Conservation (phyloP, 2,888 invertebrate genomes). For the Phragmatobia fuliginosa region DNA sequence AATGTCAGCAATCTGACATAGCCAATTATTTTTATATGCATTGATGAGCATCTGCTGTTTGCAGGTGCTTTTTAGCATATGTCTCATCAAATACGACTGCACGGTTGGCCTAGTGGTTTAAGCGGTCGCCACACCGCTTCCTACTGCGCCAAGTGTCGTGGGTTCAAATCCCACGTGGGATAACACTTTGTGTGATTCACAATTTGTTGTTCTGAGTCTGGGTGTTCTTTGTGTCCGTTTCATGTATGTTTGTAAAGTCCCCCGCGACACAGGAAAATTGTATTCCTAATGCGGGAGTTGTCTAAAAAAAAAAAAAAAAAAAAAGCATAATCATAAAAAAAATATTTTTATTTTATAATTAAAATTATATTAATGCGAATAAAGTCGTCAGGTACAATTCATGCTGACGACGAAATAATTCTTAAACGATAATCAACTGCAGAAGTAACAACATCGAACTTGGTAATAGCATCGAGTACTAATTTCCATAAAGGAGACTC, state of each 20-base stretch:
- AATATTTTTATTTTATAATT: constrained; percentile 10
- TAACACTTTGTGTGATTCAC: too few species aligned
- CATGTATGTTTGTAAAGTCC: too few species aligned
- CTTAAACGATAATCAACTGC: constrained; percentile 34
- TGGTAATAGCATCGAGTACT: constrained; percentile 35
- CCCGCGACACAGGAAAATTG: too few species aligned
- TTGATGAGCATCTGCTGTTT: constrained; percentile 38
- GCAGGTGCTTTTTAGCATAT: constrained; percentile 41
- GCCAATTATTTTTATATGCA: constrained; percentile 31
- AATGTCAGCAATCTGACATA: constrained; percentile 43
- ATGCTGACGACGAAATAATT: constrained; percentile 32
- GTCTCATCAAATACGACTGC: constrained; percentile 6
- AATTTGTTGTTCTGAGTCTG: too few species aligned
- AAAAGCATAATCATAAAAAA: too few species aligned
- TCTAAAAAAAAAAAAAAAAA: too few species aligned
- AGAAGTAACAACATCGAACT: constrained; percentile 37
- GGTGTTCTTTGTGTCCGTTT: too few species aligned
- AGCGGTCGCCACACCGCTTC: too few species aligned
- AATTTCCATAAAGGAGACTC: constrained; percentile 50
- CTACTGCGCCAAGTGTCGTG: too few species aligned
- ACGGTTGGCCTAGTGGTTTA: too few species aligned
- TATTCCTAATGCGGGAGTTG: too few species aligned
- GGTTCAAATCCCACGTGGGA: too few species aligned
- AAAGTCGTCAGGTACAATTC: constrained; percentile 35
- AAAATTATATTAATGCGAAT: constrained; percentile 29